Conservation (phyloP, 2,797 vertebrate species). For the Lepilemur ruficaudatus region DNA sequence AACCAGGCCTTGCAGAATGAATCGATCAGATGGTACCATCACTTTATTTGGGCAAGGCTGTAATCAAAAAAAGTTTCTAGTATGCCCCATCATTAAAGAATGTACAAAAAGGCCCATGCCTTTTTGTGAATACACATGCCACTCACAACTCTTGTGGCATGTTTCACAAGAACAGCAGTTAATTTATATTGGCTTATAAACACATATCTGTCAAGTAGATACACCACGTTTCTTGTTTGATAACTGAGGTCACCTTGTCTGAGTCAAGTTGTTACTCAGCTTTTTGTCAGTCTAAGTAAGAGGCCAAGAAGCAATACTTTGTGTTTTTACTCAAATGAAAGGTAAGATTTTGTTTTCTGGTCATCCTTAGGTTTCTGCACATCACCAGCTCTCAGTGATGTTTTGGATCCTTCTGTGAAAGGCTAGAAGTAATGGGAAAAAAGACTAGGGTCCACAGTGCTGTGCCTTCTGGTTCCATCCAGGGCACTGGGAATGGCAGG, state of each 20-base stretch:
- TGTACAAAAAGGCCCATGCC: neutral
- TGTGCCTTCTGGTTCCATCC: neutral
- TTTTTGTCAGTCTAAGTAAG: neutral
- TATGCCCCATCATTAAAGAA: neutral
- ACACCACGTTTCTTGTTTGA: neutral
- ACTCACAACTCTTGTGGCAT: neutral
- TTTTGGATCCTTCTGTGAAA: neutral
- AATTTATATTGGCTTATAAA: neutral
- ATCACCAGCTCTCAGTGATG: neutral
- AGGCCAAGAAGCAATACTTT: neutral
- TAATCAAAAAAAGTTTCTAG: neutral
- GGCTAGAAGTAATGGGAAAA: neutral
- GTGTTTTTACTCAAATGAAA: neutral
- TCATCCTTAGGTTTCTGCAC: neutral
- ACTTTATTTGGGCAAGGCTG: neutral
- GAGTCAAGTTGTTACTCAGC: neutral
- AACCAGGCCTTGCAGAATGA: constrained; percentile 16
- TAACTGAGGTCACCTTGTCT: neutral
- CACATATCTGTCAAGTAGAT: neutral
- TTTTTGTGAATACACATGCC: neutral
- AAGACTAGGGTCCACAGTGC: neutral
- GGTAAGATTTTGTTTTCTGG: neutral
- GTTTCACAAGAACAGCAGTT: neutral
- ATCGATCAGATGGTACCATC: neutral
- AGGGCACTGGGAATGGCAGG: neutral